These are phyloP conservation scores for Druon quercuslanigerum DNA, from an alignment of 1,140 invertebrate species.

Conservation along the genomic window DNA sequence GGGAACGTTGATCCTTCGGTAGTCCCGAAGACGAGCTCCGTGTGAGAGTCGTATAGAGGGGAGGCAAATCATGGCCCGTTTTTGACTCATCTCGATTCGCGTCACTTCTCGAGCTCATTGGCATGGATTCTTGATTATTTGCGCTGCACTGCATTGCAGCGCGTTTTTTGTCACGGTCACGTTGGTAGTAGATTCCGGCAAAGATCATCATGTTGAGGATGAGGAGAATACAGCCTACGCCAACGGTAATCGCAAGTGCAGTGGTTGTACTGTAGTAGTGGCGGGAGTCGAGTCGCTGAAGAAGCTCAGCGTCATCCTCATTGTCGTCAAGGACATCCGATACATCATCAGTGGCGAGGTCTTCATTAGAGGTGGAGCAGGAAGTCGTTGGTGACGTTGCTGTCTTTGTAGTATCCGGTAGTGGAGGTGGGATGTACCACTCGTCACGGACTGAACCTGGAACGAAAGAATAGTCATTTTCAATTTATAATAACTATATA, in stretches of 20 bases:
- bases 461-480: background rate
- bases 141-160: constrained; percentile 63
- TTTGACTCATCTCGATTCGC: constrained; percentile 54
- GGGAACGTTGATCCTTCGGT: background rate
- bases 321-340: constrained; percentile 67
- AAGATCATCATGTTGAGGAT: constrained; percentile 92
- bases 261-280: constrained; percentile 85
- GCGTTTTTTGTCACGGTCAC: constrained; percentile 77
- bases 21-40: constrained; percentile 66
- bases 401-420: constrained; percentile 66
- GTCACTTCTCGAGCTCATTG: constrained; percentile 67
- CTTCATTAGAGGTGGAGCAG: constrained; percentile 69
- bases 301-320: constrained; percentile 74
- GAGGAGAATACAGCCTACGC: constrained; percentile 90
- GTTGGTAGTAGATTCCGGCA: constrained; percentile 90
- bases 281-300: constrained; percentile 75
- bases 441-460: constrained; percentile 78
- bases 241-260: constrained; percentile 91
- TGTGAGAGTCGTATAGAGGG: constrained; percentile 72
- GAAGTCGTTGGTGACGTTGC: constrained; percentile 66
- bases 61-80: constrained; percentile 69
- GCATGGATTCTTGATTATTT: constrained; percentile 65
- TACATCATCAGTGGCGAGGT: constrained; percentile 62
- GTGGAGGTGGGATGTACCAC: constrained; percentile 77
- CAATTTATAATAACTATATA: too few relatives aligned